A percentile compares a stretch with the other conserved stretches of the same genome.
phyloP scores from a whole-genome alignment of 2,888 invertebrate genomes.

The Ethmia dodecea region DNA sequence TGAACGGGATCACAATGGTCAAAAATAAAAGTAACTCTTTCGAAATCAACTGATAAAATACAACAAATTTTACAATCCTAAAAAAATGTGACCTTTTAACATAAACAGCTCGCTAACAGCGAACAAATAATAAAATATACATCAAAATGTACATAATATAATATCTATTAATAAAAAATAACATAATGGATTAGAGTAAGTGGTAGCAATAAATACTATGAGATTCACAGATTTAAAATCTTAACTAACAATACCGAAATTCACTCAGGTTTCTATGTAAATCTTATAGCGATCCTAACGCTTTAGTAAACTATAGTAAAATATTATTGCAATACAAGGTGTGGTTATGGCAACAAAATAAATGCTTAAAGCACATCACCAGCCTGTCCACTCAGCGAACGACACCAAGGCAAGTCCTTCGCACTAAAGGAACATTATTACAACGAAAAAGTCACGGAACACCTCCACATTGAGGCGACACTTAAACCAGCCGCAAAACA shows the following conservation, averaged over 20 bases:
- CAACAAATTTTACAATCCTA: slow-evolving; percentile 72
- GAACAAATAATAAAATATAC: slow-evolving; percentile 76
- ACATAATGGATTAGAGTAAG: slow-evolving; percentile 73
- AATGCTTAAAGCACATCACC: slow-evolving; percentile 79
- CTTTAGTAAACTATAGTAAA: slow-evolving; percentile 75
- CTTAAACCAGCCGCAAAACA: slow-evolving; percentile 61
- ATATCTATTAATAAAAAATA: slow-evolving; percentile 71
- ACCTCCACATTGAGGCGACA: slow-evolving; percentile 58
- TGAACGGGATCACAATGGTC: slow-evolving; percentile 55
- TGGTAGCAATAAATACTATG: slow-evolving; percentile 77
- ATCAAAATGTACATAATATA: slow-evolving; percentile 78
- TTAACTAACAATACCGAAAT: slow-evolving; percentile 75
- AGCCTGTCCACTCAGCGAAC: slow-evolving; percentile 62
- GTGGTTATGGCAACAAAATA: slow-evolving; percentile 79
- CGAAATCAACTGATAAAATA: slow-evolving; percentile 65
- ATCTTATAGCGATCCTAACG: slow-evolving; percentile 68
- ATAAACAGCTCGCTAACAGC: slow-evolving; percentile 63
- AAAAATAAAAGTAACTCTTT: slow-evolving; percentile 56
- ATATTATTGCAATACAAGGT: slow-evolving; percentile 76
- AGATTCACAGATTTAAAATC: slow-evolving; percentile 77
- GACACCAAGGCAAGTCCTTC: slow-evolving; percentile 67
- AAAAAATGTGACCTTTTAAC: slow-evolving; percentile 67
- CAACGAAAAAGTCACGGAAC: slow-evolving; percentile 51
- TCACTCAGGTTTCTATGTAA: slow-evolving; percentile 60
- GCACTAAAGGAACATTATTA: slow-evolving; percentile 74